phyloP scores from a whole-genome alignment of 2,888 invertebrate species.

The Oeneis ivallda region DNA sequence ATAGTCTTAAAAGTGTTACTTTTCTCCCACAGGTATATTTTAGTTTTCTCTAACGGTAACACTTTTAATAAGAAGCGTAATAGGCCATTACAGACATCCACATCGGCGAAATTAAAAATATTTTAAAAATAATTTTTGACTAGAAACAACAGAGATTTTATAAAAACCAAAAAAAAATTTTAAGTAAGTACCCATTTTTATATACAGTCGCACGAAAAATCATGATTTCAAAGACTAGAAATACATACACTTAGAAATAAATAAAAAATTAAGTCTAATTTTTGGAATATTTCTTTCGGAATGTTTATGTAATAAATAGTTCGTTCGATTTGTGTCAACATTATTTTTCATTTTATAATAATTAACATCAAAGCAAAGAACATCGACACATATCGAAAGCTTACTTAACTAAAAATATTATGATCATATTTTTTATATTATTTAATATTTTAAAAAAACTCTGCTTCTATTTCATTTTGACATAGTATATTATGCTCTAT shows the following conservation, averaged over 20 bases:
- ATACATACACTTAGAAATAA: slow-evolving; percentile 35
- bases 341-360: slow-evolving; percentile 38
- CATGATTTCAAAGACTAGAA: slow-evolving; percentile 41
- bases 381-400: slow-evolving; percentile 28
- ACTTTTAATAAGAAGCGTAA: slow-evolving; percentile 18
- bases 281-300: slow-evolving; percentile 45
- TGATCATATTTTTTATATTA: neutral
- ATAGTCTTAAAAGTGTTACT: slow-evolving; percentile 28
- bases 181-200: slow-evolving; percentile 48
- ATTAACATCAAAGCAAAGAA: slow-evolving; percentile 38
- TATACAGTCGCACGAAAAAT: slow-evolving; percentile 73
- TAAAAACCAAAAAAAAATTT: slow-evolving; percentile 63
- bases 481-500: neutral
- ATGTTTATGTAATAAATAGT: slow-evolving; percentile 23
- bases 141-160: slow-evolving; percentile 71
- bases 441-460: neutral
- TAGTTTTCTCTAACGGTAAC: slow-evolving; percentile 27
- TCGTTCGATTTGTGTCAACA: slow-evolving; percentile 38
- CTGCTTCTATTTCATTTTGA: neutral
- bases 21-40: slow-evolving; percentile 10
- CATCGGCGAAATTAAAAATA: slow-evolving; percentile 57
- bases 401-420: slow-evolving; percentile 17
- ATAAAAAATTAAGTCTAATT: slow-evolving; percentile 31
- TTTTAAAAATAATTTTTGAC: slow-evolving; percentile 74
- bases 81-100: slow-evolving; percentile 51